Conservation (phyloP, 1,140 invertebrate genomes). For the Aphelinus certus region DNA sequence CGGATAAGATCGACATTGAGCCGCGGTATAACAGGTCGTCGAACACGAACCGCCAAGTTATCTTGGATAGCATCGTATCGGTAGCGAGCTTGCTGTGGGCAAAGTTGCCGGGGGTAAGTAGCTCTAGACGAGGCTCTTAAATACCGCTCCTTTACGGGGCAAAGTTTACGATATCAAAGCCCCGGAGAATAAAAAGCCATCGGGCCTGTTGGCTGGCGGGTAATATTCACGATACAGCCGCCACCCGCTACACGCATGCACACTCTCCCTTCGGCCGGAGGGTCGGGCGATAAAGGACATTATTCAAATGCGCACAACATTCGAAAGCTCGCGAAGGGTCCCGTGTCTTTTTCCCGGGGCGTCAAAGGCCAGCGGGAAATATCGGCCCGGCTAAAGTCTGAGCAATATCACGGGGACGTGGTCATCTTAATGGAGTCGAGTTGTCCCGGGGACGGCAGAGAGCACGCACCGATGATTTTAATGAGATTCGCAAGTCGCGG, state of each 20-base stretch:
- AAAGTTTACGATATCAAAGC: constrained; percentile 48
- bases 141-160: constrained; percentile 26
- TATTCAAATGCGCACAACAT: constrained; percentile 60
- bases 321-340: constrained; percentile 27
- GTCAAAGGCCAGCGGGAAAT: constrained; percentile 21
- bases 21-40: no score
- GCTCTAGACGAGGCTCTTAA: constrained; percentile 2
- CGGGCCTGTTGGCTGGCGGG: constrained; percentile 34
- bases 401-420: constrained; percentile 64
- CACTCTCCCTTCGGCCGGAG: constrained; percentile 23
- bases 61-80: no score
- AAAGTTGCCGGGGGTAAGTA: no score
- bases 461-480: constrained; percentile 63
- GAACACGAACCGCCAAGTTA: no score
- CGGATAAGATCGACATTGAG: no score
- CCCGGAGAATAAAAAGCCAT: constrained; percentile 44
- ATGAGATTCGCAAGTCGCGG: constrained; percentile 55
- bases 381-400: constrained; percentile 45
- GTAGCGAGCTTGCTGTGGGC: no score
- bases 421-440: constrained; percentile 63
- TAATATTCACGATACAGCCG: constrained; percentile 55
- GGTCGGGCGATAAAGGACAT: constrained; percentile 58
- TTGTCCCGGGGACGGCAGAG: constrained; percentile 49
- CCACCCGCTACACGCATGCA: not conserved
- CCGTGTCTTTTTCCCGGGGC: not conserved